Base-by-base conservation (phyloP, 2,888 invertebrate species). In the Leucophenga maculata region DNA sequence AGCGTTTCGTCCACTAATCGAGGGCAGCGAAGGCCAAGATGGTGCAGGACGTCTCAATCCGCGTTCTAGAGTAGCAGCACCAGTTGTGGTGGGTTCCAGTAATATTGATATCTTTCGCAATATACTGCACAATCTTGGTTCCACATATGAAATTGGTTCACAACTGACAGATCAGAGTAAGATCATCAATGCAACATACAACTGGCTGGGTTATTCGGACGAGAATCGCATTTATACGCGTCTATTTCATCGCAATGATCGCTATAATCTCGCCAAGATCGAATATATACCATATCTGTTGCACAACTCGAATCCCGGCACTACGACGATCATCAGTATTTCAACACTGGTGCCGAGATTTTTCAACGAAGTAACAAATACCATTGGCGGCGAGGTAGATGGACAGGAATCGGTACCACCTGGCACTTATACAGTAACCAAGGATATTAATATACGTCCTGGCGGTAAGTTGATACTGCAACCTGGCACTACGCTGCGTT, bases 91-190 rank as follows among this genome's bases (percentile, higher is more conserved):
- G 20, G 95, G 96, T 0, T 98, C 98, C 0, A 93, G 94, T 84
- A 98, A 99, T 86, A 93, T 98, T 0, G 92, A 93, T 57, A 91
- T 99, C 1, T 96, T 92, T 79, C 91, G 98, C 71, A 99, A 99
- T 88, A 95, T 97, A 71, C 92, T 99, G 50, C 93, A 95, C 71
- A 99, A 99, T 88, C 94, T 94, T 1, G 93, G 94, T 74, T 97
- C 98, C 0, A 92, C 92, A 68, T 98, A 97, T 86, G 99, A 99
- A 90, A 93, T 99, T 60, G 97, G 97, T 0, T 97, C 98, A 0
- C 98, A 99, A 83, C 90, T 98, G 18, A 94, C 94, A 83, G 97
- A 98, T 86, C 98, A 98, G 86, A 97, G 97, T 82, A 94, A 95
- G 89, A 90, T 92, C 18, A 93, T 99, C n/a, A 96, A 98, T 86